Conservation (phyloP, 2,888 invertebrate genomes). For the Stenotaenia linearis region DNA sequence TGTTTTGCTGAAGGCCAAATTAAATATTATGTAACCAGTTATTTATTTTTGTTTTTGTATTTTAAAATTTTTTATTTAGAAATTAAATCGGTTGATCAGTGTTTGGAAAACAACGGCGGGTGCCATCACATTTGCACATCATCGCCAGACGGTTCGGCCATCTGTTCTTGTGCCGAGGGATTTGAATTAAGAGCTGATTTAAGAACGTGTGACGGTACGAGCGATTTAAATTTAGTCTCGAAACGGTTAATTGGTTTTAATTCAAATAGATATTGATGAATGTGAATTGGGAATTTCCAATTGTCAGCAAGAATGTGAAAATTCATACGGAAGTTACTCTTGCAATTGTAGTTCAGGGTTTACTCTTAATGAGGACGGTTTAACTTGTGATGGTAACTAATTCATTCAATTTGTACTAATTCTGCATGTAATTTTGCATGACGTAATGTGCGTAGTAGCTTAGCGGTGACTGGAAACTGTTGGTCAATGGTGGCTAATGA, state of each 20-base stretch:
- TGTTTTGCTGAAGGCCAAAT: background rate
- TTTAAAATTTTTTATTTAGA: conserved; percentile 44
- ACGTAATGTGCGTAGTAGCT: background rate
- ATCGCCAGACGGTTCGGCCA: conserved; percentile 41
- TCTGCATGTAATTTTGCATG: too few relatives aligned
- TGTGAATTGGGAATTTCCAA: conserved; percentile 44
- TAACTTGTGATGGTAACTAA: conserved; percentile 41
- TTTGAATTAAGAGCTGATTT: conserved; percentile 43
- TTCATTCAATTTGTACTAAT: background rate
- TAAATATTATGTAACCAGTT: background rate
- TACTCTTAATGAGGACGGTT: conserved; percentile 40
- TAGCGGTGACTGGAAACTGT: background rate
- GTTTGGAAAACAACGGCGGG: conserved; percentile 51
- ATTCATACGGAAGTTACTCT: conserved; percentile 45
- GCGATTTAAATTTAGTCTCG: background rate
- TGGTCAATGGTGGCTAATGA: background rate
- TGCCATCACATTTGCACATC: conserved; percentile 52
- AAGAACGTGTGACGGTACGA: conserved; percentile 42
- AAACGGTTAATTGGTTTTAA: background rate
- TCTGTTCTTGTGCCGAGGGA: conserved; percentile 43
- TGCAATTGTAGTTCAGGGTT: conserved; percentile 45
- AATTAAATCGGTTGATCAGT: conserved; percentile 48
- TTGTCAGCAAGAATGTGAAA: conserved; percentile 48
- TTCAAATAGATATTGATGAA: conserved; percentile 43
- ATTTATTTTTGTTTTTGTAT: background rate